Percentiles rank a stretch among this genome's conserved stretches.
Evolutionary conservation across 2,888 invertebrate species (phyloP).

Genomic region (Odontomyia ornata): DNA sequence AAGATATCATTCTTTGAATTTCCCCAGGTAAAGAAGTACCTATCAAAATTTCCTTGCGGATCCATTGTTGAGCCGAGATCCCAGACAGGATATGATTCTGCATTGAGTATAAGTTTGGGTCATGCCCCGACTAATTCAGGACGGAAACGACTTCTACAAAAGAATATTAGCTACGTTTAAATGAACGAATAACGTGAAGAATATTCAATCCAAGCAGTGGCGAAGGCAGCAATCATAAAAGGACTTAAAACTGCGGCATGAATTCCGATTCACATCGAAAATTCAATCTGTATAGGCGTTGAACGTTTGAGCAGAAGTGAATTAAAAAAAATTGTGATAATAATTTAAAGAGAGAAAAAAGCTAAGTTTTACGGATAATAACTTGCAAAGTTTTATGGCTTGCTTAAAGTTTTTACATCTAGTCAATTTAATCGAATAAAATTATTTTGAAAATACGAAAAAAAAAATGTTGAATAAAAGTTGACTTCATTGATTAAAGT

Average conservation of each 20-base stretch:
- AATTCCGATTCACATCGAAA: not conserved
- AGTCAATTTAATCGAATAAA: slow-evolving; percentile 3
- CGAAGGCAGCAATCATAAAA: slow-evolving; percentile 5
- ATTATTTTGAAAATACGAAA: not conserved
- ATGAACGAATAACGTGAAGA: not conserved
- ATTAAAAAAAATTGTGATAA: slow-evolving; percentile 18
- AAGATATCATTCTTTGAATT: slow-evolving; percentile 43
- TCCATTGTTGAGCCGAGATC: slow-evolving; percentile 58
- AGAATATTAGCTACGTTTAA: slow-evolving; percentile 56
- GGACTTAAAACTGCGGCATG: not conserved
- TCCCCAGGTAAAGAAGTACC: slow-evolving; percentile 58
- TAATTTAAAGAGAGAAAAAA: not conserved
- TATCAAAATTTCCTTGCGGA: slow-evolving; percentile 55
- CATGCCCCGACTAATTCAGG: slow-evolving; percentile 62
- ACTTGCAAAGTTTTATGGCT: not conserved
- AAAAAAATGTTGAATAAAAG: no score
- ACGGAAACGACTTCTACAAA: slow-evolving; percentile 61
- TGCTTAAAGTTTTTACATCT: slow-evolving; percentile 5
- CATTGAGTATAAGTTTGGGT: slow-evolving; percentile 64
- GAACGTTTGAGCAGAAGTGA: not conserved
- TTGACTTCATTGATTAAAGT: no score
- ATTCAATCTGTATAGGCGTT: not conserved
- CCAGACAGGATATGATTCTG: slow-evolving; percentile 64
- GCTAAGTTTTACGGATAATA: not conserved
- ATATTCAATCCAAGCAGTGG: not conserved